These are phyloP conservation scores for Myioborus melanocephalus DNA, from an alignment of 2,797 vertebrate genomes.

Conservation along the genomic window DNA sequence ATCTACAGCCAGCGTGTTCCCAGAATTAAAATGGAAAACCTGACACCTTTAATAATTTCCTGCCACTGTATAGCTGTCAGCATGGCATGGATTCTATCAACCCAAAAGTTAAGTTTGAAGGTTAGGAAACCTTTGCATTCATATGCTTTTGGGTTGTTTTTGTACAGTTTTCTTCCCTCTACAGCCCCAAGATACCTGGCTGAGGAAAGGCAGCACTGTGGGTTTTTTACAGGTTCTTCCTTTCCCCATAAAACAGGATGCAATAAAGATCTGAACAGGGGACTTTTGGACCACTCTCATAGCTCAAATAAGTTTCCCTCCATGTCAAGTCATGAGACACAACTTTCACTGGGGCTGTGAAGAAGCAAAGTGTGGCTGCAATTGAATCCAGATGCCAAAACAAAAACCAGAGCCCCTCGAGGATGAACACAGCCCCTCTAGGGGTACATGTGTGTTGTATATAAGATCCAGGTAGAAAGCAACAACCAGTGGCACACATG, in stretches of 20 bases:
- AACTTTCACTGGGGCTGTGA: not conserved
- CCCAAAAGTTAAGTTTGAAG: not conserved
- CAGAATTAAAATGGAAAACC: constrained; percentile 68
- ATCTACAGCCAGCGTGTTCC: not conserved
- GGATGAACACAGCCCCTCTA: not conserved
- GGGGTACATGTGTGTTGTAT: accelerated
- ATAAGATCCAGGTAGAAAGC: not conserved
- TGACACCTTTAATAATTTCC: constrained; percentile 71
- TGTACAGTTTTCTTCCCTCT: not conserved
- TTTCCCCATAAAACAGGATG: not conserved
- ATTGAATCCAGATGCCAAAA: not conserved
- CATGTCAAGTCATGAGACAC: not conserved
- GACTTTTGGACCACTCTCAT: not conserved
- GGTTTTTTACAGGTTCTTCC: not conserved
- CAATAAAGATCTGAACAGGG: not conserved
- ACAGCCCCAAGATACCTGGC: not conserved
- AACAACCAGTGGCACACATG: not conserved
- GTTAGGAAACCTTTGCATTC: constrained; percentile 5
- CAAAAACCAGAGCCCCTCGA: not conserved
- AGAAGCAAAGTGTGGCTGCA: not conserved
- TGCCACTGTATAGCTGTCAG: constrained; percentile 69
- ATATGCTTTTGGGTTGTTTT: not conserved
- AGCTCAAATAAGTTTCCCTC: not conserved
- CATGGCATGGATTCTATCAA: constrained; percentile 58
- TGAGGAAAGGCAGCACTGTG: not conserved